Base-by-base conservation (phyloP, 2,113 vertebrate species). In the Phylloscopus whistleri region DNA sequence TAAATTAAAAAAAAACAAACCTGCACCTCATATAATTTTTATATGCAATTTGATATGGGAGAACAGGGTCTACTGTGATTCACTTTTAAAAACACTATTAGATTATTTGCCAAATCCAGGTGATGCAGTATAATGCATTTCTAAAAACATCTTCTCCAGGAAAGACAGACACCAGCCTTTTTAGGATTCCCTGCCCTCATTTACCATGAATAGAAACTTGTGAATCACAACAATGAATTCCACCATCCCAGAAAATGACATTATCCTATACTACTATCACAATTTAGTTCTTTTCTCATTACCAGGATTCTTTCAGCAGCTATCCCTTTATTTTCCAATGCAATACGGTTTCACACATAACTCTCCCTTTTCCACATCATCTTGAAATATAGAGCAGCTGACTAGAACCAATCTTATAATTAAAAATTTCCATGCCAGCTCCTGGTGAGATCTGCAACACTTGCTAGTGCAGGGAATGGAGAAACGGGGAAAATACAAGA, bases 211-310 rank as follows among this genome's bases (percentile, higher is more conserved):
- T 11, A 37, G 62, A 94, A 85, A 58, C 58, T 75, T 67, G 48
- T 53, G 59, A 87, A 80, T 86, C 75, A 80, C 63, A 84, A 87
- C 58, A 88, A 68, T 75, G 84, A 81, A 91, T 56, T 39, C 78
- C 80, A 88, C 83, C 46, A 48, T 68, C 51, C 67, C 46, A 90
- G 82, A 94, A 88, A 95, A 90, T 49, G 14, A 72, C 48, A 63
- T 90, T 91, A 90, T 91, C 41, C 78, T 79, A 59, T 59, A 87
- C 69, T 91, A 95, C 72, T 92, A 93, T 94, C 86, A 89, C 90
- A 97, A 96, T 97, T 96, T 95, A 90, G 77, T 94, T 73, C 64
- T 94, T 96, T 90, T 84, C 69, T 93, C 51, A 93, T 96, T 92
- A 87, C 88, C n/a, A 91, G 72, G 53, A 55, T 43, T 78, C 80